Base-by-base conservation (phyloP, 2,113 vertebrate genomes). In the Takifugu bimaculatus region DNA sequence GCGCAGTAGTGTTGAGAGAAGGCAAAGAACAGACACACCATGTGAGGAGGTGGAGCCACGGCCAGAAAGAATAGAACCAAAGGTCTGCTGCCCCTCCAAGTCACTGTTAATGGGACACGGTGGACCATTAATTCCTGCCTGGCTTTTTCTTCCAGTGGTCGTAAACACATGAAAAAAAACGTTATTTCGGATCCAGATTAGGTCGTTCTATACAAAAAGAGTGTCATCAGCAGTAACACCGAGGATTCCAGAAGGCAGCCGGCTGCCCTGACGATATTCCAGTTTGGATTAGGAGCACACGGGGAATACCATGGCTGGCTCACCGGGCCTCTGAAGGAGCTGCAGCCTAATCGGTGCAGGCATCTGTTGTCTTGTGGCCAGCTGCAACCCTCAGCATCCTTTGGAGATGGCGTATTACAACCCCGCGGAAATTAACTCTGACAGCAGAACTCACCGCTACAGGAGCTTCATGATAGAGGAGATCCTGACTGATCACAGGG, bases 401-500 rank as follows among this genome's bases (percentile, higher is more conserved):
- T 77, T 95, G 88, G 96, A 96, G 54, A 69, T 94, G 54, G 93
- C 93, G 35, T 94, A 93, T 81, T 95, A 90, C 65, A 93, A 93
- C 59, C 92, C 93, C 5, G 91, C 91, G 35, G 96, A 95, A 44
- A 88, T 88, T 25, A 93, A 93, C 32, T 90, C 87, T 0, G 96
- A 97, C 74, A 93, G 93, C 87, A 92, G 95, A 54, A 93, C 96
- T n/a, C 96, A 98, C 50, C 94, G 96, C 54, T 98, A 98, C 89
- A 86, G 95, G 87, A 97, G 94, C 83, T 98, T 98, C 77, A 98
- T 98, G 96, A 98, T 98, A 55, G 96, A 98, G 80, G 96, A 98
- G 85, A 98, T 98, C 77, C 92, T 98, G 59, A 98, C 95, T 0
- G 96, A 97, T 14, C 95, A 92, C 44, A 90, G 93, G 10, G 92